phyloP scores from a whole-genome alignment of 1,140 invertebrate genomes.

The Brachionus paranguensis region DNA sequence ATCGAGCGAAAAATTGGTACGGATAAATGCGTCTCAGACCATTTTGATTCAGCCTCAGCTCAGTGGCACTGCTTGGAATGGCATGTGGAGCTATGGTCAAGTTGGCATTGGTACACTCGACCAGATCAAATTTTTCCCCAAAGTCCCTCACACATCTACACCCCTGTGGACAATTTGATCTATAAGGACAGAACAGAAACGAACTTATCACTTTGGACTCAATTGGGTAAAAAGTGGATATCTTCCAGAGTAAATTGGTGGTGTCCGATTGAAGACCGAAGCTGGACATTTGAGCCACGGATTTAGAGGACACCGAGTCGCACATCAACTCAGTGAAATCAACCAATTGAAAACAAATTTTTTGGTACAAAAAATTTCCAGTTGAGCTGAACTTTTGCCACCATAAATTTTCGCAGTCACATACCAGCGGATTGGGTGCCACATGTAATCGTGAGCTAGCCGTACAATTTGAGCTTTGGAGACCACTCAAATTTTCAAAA shows the following conservation, averaged over 20 bases:
- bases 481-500: not conserved
- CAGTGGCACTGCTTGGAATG: not conserved
- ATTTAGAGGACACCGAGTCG: not conserved
- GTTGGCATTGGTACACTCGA: not conserved
- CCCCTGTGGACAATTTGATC: not conserved
- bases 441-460: not conserved
- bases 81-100: not conserved
- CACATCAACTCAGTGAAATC: not conserved
- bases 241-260: not conserved
- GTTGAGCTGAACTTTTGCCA: not conserved
- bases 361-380: not conserved
- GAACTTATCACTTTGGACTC: not conserved
- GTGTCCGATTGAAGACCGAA: not conserved
- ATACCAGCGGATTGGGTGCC: not conserved
- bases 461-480: not conserved
- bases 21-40: not conserved
- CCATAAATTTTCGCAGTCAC: slow-evolving; percentile 13
- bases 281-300: not conserved
- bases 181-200: slow-evolving; percentile 4
- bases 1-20: not conserved
- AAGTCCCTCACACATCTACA: not conserved
- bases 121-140: not conserved
- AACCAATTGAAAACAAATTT: not conserved
- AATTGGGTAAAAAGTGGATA: not conserved
- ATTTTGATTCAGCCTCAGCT: not conserved